phyloP scores from a whole-genome alignment of 2,113 vertebrate genomes.

The Gambusia holbrooki region DNA sequence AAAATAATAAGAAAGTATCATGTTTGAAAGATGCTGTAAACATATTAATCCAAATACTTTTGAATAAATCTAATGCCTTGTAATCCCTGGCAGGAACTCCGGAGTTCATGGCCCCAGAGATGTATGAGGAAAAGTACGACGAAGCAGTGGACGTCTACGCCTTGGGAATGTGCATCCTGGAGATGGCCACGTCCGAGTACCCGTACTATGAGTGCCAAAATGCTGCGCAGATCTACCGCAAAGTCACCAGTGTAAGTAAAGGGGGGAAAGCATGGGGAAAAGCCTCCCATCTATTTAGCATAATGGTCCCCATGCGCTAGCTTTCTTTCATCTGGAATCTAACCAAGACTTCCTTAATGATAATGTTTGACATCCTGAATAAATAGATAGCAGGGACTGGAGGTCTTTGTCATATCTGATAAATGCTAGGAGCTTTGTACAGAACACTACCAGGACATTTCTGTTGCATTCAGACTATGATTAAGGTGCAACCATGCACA shows the following conservation, averaged over 20 bases:
- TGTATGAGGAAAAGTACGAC: slow-evolving; percentile 99
- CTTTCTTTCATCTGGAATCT: slow-evolving; percentile 27
- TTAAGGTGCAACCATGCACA: slow-evolving; percentile 30
- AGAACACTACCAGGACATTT: not conserved
- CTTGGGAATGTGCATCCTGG: slow-evolving; percentile 99
- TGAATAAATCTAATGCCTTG: not conserved
- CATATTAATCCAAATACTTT: not conserved
- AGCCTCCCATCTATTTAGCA: slow-evolving; percentile 1
- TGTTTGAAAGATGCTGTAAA: not conserved
- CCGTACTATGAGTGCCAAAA: slow-evolving; percentile 99
- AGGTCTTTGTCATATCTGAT: slow-evolving; percentile 1
- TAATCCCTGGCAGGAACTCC: slow-evolving; percentile 86
- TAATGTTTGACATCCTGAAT: slow-evolving; percentile 21
- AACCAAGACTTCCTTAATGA: slow-evolving; percentile 16
- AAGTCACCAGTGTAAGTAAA: slow-evolving; percentile 94
- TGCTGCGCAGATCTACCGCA: slow-evolving; percentile 97
- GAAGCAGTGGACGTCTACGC: slow-evolving; percentile 97
- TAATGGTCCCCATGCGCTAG: slow-evolving; percentile 51
- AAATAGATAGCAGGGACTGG: slow-evolving; percentile 8
- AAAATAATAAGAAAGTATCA: not conserved
- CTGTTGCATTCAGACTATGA: not conserved
- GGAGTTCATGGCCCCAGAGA: slow-evolving; percentile 98
- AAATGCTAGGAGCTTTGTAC: slow-evolving; percentile 25
- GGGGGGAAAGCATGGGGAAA: too few relatives aligned
- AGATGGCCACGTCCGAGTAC: slow-evolving; percentile 98